A percentile compares a stretch with the other conserved stretches of the same genome.
Evolutionary conservation across 37 sponge, comb jelly and placozoan species (phyloP).

Genomic region (Diacarnus erythraeanus): DNA sequence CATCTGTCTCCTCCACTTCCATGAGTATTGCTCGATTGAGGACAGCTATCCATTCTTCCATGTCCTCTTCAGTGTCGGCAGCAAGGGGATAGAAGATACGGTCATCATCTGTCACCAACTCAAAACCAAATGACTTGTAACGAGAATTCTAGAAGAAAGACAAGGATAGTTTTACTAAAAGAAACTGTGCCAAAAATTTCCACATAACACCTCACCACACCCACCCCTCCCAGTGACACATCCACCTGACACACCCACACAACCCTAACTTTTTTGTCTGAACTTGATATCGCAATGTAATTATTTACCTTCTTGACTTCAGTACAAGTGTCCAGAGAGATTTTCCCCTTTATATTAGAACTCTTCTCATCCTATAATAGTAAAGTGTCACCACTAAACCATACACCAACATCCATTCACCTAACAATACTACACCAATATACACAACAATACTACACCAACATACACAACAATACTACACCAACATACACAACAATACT

Average conservation of each 20-base stretch:
- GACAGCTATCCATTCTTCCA: constrained; percentile 66
- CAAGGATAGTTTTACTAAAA: neutral
- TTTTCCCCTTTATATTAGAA: constrained; percentile 31
- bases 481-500: no score
- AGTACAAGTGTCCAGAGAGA: constrained; percentile 55
- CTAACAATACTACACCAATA: no score
- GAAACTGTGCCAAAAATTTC: no score
- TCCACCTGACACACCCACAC: neutral
- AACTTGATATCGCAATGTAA: neutral
- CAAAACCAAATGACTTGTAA: constrained; percentile 54
- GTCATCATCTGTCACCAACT: constrained; percentile 61
- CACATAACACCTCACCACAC: neutral
- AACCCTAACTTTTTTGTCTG: no score
- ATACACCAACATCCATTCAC: no score
- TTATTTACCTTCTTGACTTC: constrained; percentile 48
- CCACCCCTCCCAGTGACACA: neutral
- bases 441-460: no score
- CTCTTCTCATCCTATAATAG: constrained; percentile 48
- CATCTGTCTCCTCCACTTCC: constrained; percentile 37
- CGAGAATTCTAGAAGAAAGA: constrained; percentile 39
- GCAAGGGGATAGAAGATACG: constrained; percentile 56
- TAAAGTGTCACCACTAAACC: no score
- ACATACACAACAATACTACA: no score
- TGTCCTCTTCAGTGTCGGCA: constrained; percentile 66
- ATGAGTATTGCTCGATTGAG: constrained; percentile 54